Base-by-base conservation (phyloP, 2,888 invertebrate genomes). In the Sturmia bella region DNA sequence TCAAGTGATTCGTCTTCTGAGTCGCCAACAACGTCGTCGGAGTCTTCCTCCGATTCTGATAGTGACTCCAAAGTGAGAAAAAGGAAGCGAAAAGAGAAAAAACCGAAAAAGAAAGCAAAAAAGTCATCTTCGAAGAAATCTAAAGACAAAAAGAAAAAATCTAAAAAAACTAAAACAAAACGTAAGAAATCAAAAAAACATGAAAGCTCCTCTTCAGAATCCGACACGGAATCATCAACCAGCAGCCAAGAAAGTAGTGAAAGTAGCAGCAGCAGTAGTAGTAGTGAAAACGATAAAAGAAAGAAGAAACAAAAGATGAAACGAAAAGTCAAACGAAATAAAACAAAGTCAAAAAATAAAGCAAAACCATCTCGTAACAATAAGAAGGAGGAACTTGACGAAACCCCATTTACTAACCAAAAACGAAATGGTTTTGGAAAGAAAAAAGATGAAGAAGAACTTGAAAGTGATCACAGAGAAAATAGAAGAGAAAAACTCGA, bases 1-100 rank as follows among this genome's bases (percentile, higher is more conserved):
- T 84, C 85, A 32, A 87, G 86, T 73, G 86, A 86, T 84, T 27
- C 32, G 0, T 86, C 86, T 32, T 86, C 86, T 9, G 64, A 82
- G 52, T 85, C 84, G 3, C 85, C 80, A n/a, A 84, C 83, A 39
- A 80, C 85, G 4, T 74, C 85, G 7, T 84, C 83, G 7, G 84
- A 77, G 32, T 84, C 85, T 24, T 86, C 85, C n/a, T 86, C 86
- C 13, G 85, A 84, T 43, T 83, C 85, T 24, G 61, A 54, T 1
- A 87, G 87, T 21, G 86, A 86, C 12, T 85, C 87, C 4, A 85
- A 70, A 75, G 78, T 45, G 21, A 70, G 76, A 1, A 79, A 72
- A 48, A 76, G 43, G 56, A 77, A 83, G 52, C 54, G 63, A 3
- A 64, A 66, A 70, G 37, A 66, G 12, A 87, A 87, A 76, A 80